phyloP scores from a whole-genome alignment of 2,113 vertebrate species.

The Gavialis gangeticus region DNA sequence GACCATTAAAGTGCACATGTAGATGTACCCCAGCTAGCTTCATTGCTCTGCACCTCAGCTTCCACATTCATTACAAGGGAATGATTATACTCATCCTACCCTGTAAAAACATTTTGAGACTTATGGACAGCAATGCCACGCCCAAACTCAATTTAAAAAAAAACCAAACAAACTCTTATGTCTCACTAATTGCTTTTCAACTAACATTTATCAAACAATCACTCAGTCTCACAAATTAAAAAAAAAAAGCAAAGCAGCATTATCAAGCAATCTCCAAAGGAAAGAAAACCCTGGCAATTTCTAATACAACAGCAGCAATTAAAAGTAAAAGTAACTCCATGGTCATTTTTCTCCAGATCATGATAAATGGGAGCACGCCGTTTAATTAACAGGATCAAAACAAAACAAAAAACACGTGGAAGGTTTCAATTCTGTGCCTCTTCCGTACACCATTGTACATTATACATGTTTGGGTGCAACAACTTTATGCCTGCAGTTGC shows the following conservation, averaged over 20 bases:
- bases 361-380: not conserved
- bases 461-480: not conserved
- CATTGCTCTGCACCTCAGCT: not conserved
- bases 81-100: not conserved
- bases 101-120: not conserved
- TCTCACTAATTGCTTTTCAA: not conserved
- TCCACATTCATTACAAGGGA: not conserved
- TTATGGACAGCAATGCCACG: not conserved
- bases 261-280: too few relatives aligned
- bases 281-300: not conserved
- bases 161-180: not conserved
- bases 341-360: not conserved
- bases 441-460: not conserved
- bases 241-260: not conserved
- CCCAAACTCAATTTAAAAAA: not conserved
- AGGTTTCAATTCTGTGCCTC: not conserved
- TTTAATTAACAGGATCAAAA: not conserved
- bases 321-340: not conserved
- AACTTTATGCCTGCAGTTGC: not conserved
- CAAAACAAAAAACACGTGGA: not conserved
- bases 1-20: too few relatives aligned
- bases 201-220: not conserved
- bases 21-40: too few relatives aligned
- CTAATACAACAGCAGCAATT: not conserved
- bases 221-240: not conserved